Conservation (phyloP, 2,113 vertebrate genomes). For the Acrocephalus arundinaceus region DNA sequence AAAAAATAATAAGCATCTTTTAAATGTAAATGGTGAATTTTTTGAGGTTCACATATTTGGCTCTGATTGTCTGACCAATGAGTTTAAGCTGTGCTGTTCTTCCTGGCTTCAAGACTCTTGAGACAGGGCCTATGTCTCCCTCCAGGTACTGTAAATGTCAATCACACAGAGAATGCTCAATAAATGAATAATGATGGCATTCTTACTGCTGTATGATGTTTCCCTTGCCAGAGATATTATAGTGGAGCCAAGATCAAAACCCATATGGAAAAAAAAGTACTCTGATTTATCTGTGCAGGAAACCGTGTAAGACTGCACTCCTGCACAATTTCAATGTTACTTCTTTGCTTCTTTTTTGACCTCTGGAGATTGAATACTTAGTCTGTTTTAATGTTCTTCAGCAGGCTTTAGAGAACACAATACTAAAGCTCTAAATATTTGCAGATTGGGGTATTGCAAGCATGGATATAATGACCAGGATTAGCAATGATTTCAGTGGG, state of each 20-base stretch:
- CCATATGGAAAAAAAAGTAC: not conserved
- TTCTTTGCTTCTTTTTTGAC: not conserved
- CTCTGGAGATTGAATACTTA: not conserved
- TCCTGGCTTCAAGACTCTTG: not conserved
- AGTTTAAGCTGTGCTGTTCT: not conserved
- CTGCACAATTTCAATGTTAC: not conserved
- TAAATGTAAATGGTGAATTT: not conserved
- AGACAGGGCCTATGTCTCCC: not conserved
- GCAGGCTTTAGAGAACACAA: not conserved
- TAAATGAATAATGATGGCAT: constrained; percentile 41
- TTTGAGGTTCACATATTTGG: not conserved
- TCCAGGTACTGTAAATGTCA: constrained; percentile 19
- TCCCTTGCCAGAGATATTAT: constrained; percentile 3
- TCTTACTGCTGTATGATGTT: not conserved
- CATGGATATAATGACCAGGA: not conserved
- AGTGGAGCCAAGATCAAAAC: constrained; percentile 38
- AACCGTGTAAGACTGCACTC: not conserved
- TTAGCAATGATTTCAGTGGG: not conserved
- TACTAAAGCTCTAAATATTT: not conserved
- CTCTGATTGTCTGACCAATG: not conserved
- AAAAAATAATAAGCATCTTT: not conserved
- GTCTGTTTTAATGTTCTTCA: not conserved
- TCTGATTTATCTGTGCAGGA: not conserved
- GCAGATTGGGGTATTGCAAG: not conserved
- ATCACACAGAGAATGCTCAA: not conserved